Conservation (phyloP, 2,888 invertebrate species). For the Aspidiotus destructor region DNA sequence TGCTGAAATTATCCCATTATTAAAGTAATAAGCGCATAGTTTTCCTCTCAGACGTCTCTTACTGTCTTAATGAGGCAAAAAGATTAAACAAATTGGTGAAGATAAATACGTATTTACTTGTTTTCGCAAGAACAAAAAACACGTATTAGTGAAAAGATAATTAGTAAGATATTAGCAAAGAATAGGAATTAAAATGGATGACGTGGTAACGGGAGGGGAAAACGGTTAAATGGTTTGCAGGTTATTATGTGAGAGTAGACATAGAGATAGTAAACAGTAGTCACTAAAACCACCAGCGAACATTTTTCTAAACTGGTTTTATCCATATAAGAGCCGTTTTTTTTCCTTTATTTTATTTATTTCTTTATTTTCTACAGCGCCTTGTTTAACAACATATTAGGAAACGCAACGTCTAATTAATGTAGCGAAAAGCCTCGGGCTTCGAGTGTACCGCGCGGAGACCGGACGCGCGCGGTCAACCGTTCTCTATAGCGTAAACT, state of each 20-base stretch:
- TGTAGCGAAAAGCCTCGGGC: conserved; percentile 5
- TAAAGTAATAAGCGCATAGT: too few species aligned
- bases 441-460: background rate
- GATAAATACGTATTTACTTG: conserved; percentile 8
- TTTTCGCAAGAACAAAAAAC: conserved; percentile 3
- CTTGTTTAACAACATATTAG: conserved; percentile 23
- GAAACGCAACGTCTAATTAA: conserved; percentile 23
- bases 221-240: conserved; percentile 21
- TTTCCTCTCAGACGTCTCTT: too few species aligned
- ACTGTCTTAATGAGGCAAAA: background rate
- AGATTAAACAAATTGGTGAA: conserved; percentile 1
- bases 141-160: conserved; percentile 26
- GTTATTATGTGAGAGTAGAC: conserved; percentile 26
- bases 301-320: conserved; percentile 29
- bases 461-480: conserved; percentile 2
- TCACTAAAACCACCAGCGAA: conserved; percentile 20
- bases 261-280: conserved; percentile 25
- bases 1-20: too few species aligned
- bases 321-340: conserved; percentile 20
- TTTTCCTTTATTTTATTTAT: conserved; percentile 12
- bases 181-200: conserved; percentile 22
- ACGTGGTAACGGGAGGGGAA: conserved; percentile 15
- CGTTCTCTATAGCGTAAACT: background rate
- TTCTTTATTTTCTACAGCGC: conserved; percentile 15
- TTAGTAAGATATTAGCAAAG: conserved; percentile 32